phyloP scores from a whole-genome alignment of 2,888 invertebrate genomes.

The Volucella bombylans region DNA sequence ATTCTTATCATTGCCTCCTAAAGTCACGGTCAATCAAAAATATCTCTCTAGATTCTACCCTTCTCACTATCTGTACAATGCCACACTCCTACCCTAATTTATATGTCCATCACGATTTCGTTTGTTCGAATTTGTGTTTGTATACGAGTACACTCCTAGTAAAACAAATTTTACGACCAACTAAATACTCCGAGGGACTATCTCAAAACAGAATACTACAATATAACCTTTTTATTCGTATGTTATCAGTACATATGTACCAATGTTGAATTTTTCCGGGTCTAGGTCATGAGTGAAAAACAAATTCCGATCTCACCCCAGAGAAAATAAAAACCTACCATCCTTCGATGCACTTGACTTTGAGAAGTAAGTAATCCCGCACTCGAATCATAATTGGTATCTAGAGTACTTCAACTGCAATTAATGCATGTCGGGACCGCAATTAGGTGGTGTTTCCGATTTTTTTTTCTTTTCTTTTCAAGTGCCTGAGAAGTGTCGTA shows the following conservation, averaged over 20 bases:
- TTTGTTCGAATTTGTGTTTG: background rate
- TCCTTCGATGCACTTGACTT: slow-evolving; percentile 40
- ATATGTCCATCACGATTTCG: background rate
- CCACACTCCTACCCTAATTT: slow-evolving; percentile 5
- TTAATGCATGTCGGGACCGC: slow-evolving; percentile 67
- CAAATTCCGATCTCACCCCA: background rate
- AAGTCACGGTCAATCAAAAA: slow-evolving; percentile 12
- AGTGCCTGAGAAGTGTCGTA: slow-evolving; percentile 46
- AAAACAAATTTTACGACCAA: slow-evolving; percentile 60
- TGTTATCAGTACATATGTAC: slow-evolving; percentile 53
- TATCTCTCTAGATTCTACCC: background rate
- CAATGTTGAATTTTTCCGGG: slow-evolving; percentile 52
- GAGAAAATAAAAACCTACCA: slow-evolving; percentile 6
- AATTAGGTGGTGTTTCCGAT: slow-evolving; percentile 30
- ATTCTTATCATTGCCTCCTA: no score
- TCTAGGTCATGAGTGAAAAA: slow-evolving; percentile 52
- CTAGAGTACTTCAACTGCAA: slow-evolving; percentile 41
- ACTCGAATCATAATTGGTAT: slow-evolving; percentile 48
- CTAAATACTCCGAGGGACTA: slow-evolving; percentile 30
- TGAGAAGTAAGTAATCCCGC: slow-evolving; percentile 23
- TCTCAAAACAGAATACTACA: background rate
- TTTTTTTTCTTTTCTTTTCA: background rate
- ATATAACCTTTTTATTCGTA: background rate
- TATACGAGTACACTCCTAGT: background rate
- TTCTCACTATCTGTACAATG: background rate